A percentile compares a stretch with the other conserved stretches of the same genome.
phyloP scores from a whole-genome alignment of 2,888 invertebrate species.

The Dicyrtoma fusca region DNA sequence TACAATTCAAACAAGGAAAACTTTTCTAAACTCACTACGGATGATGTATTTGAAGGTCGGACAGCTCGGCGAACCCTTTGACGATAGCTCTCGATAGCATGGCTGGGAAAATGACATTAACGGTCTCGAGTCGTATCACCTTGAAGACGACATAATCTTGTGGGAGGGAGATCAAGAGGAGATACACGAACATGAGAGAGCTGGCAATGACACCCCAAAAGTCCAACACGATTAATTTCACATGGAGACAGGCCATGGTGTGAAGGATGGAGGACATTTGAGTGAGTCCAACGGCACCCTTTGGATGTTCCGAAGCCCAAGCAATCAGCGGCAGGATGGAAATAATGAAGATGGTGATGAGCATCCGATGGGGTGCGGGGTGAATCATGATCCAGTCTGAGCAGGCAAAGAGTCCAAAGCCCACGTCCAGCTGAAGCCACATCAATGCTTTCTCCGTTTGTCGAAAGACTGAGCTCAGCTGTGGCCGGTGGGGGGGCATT shows the following conservation, averaged over 20 bases:
- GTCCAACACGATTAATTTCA: slow-evolving; percentile 19
- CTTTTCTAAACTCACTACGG: background rate
- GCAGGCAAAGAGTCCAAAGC: slow-evolving; percentile 19
- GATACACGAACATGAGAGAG: slow-evolving; percentile 9
- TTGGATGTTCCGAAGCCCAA: slow-evolving; percentile 26
- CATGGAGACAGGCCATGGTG: slow-evolving; percentile 24
- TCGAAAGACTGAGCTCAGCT: background rate
- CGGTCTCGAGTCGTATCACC: background rate
- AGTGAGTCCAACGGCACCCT: slow-evolving; percentile 20
- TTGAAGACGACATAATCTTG: background rate
- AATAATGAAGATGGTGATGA: slow-evolving; percentile 18
- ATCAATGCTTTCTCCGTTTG: slow-evolving; percentile 20
- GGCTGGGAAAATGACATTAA: slow-evolving; percentile 12
- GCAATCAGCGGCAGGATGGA: slow-evolving; percentile 18
- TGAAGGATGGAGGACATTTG: slow-evolving; percentile 23
- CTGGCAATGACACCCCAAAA: slow-evolving; percentile 22
- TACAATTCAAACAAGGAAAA: background rate
- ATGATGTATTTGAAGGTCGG: background rate
- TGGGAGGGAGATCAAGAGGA: slow-evolving; percentile 22
- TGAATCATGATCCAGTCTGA: slow-evolving; percentile 23
- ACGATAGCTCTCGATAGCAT: background rate
- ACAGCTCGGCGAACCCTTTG: background rate
- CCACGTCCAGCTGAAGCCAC: slow-evolving; percentile 30
- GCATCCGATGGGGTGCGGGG: background rate
- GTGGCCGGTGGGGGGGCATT: background rate